Percentiles rank a stretch among this genome's conserved stretches.
These are phyloP conservation scores for Drosophila trapezifrons DNA, from an alignment of 1,140 invertebrate genomes.

Conservation along the genomic window DNA sequence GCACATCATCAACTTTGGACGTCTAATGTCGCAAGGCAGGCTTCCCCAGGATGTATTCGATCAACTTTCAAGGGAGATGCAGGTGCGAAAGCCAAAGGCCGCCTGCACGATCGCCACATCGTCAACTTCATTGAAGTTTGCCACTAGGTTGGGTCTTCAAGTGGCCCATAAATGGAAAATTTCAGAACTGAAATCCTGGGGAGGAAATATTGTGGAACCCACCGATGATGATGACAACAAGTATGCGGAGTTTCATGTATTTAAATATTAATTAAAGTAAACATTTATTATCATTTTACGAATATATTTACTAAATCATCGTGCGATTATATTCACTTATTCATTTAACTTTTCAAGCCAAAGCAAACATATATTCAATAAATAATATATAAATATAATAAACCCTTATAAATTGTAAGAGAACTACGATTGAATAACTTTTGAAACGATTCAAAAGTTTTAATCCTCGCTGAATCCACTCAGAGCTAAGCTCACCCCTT, in stretches of 20 bases:
- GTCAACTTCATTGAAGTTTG: slow-evolving; percentile 62
- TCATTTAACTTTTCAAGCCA: not conserved
- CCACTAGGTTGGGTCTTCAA: not conserved
- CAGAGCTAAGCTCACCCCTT: slow-evolving; percentile 41
- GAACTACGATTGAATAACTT: slow-evolving; percentile 17
- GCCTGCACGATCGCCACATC: slow-evolving; percentile 4
- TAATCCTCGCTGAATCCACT: slow-evolving; percentile 30
- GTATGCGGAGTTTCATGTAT: not conserved
- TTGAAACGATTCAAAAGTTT: slow-evolving; percentile 19
- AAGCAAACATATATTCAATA: too few species aligned
- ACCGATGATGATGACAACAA: not conserved
- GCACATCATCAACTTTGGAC: slow-evolving; percentile 85
- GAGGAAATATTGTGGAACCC: too few species aligned
- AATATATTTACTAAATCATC: too few species aligned
- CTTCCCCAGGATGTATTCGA: not conserved
- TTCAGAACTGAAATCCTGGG: not conserved
- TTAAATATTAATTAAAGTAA: not conserved
- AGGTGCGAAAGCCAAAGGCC: not conserved
- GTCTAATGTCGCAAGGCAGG: slow-evolving; percentile 81
- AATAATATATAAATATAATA: not conserved
- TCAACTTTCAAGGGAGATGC: not conserved
- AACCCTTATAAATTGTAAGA: not conserved
- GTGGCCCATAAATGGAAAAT: not conserved
- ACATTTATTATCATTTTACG: too few species aligned
- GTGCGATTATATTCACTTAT: not conserved